Percentiles rank a stretch among this genome's conserved stretches.
These are phyloP conservation scores for Arenaria interpres DNA, from an alignment of 2,113 vertebrate species.

Conservation along the genomic window DNA sequence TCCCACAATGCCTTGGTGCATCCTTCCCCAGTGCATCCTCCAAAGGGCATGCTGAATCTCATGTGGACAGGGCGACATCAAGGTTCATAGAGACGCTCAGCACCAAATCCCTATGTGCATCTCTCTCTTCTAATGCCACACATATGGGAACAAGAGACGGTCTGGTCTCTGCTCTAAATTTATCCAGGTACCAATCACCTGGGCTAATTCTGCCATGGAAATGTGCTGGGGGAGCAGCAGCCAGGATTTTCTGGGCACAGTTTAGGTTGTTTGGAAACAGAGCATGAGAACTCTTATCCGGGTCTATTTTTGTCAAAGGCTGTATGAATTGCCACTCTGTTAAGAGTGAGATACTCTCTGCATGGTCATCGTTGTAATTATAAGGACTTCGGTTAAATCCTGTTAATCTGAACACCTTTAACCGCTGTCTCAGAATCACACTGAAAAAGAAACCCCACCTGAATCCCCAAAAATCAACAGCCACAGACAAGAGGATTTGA, in stretches of 20 bases:
- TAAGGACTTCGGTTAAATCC: background rate
- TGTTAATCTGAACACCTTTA: background rate
- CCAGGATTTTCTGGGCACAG: background rate
- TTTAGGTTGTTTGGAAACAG: conserved; percentile 16
- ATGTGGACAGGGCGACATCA: background rate
- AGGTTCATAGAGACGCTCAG: background rate
- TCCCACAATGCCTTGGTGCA: background rate
- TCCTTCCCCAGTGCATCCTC: background rate
- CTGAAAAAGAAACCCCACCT: background rate
- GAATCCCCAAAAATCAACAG: background rate
- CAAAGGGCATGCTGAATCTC: background rate
- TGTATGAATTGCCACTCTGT: background rate
- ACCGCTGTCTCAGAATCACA: background rate
- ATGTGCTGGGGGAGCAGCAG: conserved; percentile 1
- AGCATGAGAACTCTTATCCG: background rate
- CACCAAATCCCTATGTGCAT: background rate
- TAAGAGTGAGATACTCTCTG: background rate
- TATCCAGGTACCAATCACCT: background rate
- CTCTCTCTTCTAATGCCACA: background rate
- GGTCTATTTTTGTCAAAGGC: conserved; percentile 29
- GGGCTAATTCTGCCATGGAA: background rate
- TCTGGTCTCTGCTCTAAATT: background rate
- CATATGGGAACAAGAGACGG: background rate
- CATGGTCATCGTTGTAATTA: background rate
- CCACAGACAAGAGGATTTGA: background rate